Evolutionary conservation across 2,888 invertebrate genomes (phyloP), one percentile per base, ranked within the genome.

Genomic region (Nemotelus pantherinus): DNA sequence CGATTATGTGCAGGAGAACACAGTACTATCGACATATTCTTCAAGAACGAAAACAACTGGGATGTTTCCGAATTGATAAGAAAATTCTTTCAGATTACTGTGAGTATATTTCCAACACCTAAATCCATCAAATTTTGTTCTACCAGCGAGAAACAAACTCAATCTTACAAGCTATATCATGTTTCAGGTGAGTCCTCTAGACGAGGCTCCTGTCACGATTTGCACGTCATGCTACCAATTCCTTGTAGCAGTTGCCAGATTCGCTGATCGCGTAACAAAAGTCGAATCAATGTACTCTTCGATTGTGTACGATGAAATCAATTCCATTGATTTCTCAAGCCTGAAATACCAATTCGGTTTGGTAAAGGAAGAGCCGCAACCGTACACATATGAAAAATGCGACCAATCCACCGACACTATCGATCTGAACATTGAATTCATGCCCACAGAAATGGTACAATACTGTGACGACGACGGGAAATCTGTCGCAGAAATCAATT

Each of bases 1-100:
- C 79, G 81, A 44, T 60, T 81, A 25, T 81, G 81, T 70, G 80
- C 78, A 9, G 76, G 76, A 58, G 71, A 77, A n/a, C 70, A 64
- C 47, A 64, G 57, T 10, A 75, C 77, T 44, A 64, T 77, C 70
- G 75, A 80, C 47, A 55, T 79, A 45, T 79, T 77, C 77, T 58
- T 77, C 6, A 79, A 80, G 48, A 71, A 75, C 55, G 80, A 77
- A 77, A 44, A 77, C 39, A 63, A 50, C n/a, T 63, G 60, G 39
- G 76, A 80, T 68, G 64, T 80, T 25, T 45, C 74, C 44, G 60
- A 76, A 63, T 57, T 68, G 25, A 57, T 80, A 25, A 67, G 76
- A 53, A 79, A 78, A 76, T 80, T 65, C 39, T 79, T 80, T 63
- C 50, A 50, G 44, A 39, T 80, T 9, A 25, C 77, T 55, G 80